Percentiles rank a stretch among this genome's conserved stretches.
Conservation (phyloP, 2,888 invertebrate genomes). For the Portevinia maculata region DNA sequence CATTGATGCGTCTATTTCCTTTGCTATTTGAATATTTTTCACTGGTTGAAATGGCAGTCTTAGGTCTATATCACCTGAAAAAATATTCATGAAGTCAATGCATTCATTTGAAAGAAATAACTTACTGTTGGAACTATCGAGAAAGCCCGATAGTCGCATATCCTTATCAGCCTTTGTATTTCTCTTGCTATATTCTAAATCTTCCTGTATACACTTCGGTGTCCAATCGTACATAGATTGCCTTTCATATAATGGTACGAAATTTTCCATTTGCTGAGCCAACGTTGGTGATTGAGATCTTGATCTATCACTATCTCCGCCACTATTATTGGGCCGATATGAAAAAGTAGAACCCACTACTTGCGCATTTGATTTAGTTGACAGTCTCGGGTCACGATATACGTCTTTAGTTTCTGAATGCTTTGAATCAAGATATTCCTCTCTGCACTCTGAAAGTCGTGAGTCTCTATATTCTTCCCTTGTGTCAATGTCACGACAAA, state of each 20-base stretch:
- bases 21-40: conserved; percentile 91
- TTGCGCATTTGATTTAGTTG: conserved; percentile 14
- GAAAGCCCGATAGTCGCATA: conserved; percentile 76
- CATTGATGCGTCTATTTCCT: conserved; percentile 93
- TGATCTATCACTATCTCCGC: conserved; percentile 55
- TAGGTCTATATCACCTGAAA: conserved; percentile 88
- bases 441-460: conserved; percentile 8
- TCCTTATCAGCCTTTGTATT: conserved; percentile 77
- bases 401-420: conserved; percentile 16
- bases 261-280: conserved; percentile 77
- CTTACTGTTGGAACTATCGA: conserved; percentile 75
- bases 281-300: conserved; percentile 75
- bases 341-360: neutral
- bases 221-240: conserved; percentile 80
- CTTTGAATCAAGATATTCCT: conserved; percentile 59
- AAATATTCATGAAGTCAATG: neutral
- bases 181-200: conserved; percentile 68
- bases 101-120: neutral
- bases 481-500: conserved; percentile 15
- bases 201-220: conserved; percentile 75
- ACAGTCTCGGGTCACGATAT: conserved; percentile 54
- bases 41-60: conserved; percentile 91
- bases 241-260: conserved; percentile 77
- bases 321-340: conserved; percentile 21
- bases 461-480: conserved; percentile 18